Evolutionary conservation across 2,888 invertebrate genomes (phyloP).

Genomic region (Macaria liturata): DNA sequence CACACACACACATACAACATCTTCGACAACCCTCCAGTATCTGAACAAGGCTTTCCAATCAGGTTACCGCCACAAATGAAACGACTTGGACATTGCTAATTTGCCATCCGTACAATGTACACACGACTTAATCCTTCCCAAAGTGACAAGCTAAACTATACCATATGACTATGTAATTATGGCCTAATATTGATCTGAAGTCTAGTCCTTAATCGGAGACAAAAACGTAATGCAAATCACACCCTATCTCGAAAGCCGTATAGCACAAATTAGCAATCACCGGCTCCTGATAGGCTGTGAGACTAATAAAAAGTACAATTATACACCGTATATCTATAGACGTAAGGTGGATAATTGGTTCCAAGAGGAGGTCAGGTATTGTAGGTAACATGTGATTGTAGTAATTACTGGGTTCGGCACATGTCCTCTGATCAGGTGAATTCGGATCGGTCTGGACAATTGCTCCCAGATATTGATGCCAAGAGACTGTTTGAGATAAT

Average conservation of each 20-base stretch:
- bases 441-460: neutral
- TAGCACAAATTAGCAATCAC: too few species aligned
- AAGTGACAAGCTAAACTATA: neutral
- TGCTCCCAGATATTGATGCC: neutral
- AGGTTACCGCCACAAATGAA: conserved; percentile 24
- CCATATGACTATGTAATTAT: neutral
- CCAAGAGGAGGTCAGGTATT: neutral
- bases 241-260: too few species aligned
- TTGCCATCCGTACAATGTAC: conserved; percentile 15
- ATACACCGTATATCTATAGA: neutral
- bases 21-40: conserved; percentile 12
- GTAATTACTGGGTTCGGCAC: conserved; percentile 7
- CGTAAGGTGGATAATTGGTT: conserved; percentile 4
- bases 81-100: conserved; percentile 25
- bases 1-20: neutral
- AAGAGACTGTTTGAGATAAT: too few species aligned
- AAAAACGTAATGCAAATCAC: too few species aligned
- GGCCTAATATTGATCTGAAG: conserved; percentile 5
- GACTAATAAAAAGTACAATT: neutral
- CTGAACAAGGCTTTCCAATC: conserved; percentile 22
- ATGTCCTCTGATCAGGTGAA: conserved; percentile 11
- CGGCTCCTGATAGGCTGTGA: too few species aligned
- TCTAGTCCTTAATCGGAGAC: too few species aligned
- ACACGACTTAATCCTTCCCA: conserved; percentile 6
- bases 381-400: conserved; percentile 10